Evolutionary conservation across 2,113 vertebrate genomes (phyloP).

Genomic region (Pteruthius melanotis): DNA sequence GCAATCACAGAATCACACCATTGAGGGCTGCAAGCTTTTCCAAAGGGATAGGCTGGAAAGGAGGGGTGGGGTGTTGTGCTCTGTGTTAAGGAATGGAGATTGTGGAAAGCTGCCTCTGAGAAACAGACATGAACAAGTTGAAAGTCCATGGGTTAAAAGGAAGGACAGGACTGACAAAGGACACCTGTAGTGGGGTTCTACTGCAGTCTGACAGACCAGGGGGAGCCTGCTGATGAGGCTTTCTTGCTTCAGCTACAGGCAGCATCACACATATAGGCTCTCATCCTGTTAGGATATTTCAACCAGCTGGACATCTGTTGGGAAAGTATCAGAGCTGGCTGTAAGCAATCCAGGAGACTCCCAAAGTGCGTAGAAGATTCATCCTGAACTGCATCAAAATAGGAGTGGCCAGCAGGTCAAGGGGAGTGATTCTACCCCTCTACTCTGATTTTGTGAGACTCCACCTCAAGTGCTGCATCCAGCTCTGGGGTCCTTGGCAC

Average conservation of each 20-base stretch:
- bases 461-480: neutral
- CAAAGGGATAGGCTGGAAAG: neutral
- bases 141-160: neutral
- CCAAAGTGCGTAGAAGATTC: neutral
- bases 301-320: neutral
- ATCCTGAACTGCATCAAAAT: neutral
- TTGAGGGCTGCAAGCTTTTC: neutral
- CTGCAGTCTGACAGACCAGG: neutral
- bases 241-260: neutral
- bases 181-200: neutral
- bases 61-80: neutral
- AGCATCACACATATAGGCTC: neutral
- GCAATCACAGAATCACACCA: neutral
- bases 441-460: neutral
- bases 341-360: neutral
- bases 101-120: neutral
- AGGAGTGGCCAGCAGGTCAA: neutral
- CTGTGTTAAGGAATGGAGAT: neutral
- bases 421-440: neutral
- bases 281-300: neutral
- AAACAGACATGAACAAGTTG: neutral
- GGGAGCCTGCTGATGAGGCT: neutral
- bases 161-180: neutral
- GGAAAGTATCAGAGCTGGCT: neutral
- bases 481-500: fast-evolving